phyloP scores from a whole-genome alignment of 2,888 invertebrate species.

The Melinaea marsaeus region DNA sequence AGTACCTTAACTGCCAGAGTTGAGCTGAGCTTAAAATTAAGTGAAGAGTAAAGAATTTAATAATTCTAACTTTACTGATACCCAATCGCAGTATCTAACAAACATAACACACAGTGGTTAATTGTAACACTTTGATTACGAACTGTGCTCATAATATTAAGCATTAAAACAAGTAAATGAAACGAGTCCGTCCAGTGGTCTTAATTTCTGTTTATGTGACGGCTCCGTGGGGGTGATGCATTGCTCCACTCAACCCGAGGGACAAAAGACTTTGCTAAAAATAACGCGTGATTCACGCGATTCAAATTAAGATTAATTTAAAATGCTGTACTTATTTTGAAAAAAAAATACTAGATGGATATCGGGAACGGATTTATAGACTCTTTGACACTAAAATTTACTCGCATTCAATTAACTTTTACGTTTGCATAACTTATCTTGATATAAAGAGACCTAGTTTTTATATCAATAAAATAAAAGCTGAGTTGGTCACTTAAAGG shows the following conservation, averaged over 20 bases:
- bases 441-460: not conserved
- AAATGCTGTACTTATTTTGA: conserved; percentile 11
- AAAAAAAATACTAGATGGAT: conserved; percentile 4
- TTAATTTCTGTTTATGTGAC: conserved; percentile 23
- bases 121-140: not conserved
- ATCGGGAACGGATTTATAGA: conserved; percentile 3
- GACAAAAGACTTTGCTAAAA: conserved; percentile 17
- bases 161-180: conserved; percentile 12
- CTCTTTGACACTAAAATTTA: not conserved
- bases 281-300: conserved; percentile 16
- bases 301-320: conserved; percentile 16
- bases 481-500: too few relatives aligned
- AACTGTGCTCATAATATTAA: conserved; percentile 8
- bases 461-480: not conserved
- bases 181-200: conserved; percentile 12
- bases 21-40: too few relatives aligned
- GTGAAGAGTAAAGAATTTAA: too few relatives aligned
- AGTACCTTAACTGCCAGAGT: too few relatives aligned
- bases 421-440: not conserved
- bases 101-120: too few relatives aligned
- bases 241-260: conserved; percentile 5
- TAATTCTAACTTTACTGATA: too few relatives aligned
- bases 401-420: not conserved
- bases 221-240: conserved; percentile 15
- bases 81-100: too few relatives aligned